Conservation (phyloP, 2,888 invertebrate species). For the Diloba caeruleocephala region DNA sequence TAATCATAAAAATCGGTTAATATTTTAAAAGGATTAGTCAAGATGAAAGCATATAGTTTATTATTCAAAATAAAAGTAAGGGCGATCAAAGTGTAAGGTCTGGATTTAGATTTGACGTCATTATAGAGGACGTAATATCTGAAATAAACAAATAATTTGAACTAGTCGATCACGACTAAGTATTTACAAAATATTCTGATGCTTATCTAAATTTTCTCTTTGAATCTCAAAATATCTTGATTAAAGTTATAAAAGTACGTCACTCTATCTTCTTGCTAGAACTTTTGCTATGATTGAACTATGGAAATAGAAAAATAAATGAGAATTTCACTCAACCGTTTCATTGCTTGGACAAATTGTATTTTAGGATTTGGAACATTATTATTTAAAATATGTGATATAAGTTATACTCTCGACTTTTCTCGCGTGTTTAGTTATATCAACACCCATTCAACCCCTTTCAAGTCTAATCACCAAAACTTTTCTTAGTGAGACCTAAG, state of each 20-base stretch:
- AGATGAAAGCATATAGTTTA: no score
- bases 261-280: conserved; percentile 13
- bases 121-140: background rate
- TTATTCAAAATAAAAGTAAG: no score
- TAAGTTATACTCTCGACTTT: conserved; percentile 30
- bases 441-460: conserved; percentile 29
- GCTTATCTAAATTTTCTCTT: conserved; percentile 15
- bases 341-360: conserved; percentile 44
- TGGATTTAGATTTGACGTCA: background rate
- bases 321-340: conserved; percentile 43
- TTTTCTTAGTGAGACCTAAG: conserved; percentile 31
- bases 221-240: conserved; percentile 23
- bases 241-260: conserved; percentile 21
- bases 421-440: conserved; percentile 12
- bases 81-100: background rate
- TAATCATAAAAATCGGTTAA: no score
- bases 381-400: conserved; percentile 35
- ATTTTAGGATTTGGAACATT: conserved; percentile 45
- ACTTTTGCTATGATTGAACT: conserved; percentile 40
- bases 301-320: conserved; percentile 44
- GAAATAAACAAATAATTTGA: conserved; percentile 21
- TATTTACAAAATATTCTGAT: conserved; percentile 6
- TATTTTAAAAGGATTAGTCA: no score
- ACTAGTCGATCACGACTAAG: background rate
- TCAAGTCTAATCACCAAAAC: no score